phyloP scores from a whole-genome alignment of 1,140 invertebrate species.

The Hycleus phaleratus region DNA sequence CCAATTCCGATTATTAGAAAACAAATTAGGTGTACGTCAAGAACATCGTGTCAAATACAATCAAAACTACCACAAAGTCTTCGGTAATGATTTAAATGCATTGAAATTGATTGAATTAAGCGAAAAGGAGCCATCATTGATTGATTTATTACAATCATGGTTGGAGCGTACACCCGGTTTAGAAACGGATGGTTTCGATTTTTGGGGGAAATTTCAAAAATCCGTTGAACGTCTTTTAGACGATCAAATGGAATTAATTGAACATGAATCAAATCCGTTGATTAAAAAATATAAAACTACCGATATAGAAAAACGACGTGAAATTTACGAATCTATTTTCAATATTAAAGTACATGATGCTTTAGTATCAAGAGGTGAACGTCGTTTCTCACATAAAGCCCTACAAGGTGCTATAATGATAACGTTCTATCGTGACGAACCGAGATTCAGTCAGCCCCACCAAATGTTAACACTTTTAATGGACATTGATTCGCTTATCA shows the following conservation, averaged over 20 bases:
- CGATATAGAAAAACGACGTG: constrained; percentile 68
- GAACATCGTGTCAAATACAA: constrained; percentile 89
- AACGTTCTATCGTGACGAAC: constrained; percentile 92
- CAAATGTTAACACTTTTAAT: constrained; percentile 88
- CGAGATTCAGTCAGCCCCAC: constrained; percentile 93
- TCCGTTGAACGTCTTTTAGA: constrained; percentile 68
- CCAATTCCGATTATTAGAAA: constrained; percentile 93
- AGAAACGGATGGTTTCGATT: constrained; percentile 76
- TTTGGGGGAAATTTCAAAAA: constrained; percentile 83
- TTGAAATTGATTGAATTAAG: constrained; percentile 67
- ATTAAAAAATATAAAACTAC: constrained; percentile 53
- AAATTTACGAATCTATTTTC: constrained; percentile 86
- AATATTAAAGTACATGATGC: constrained; percentile 74
- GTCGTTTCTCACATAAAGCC: constrained; percentile 81
- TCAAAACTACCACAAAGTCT: constrained; percentile 83
- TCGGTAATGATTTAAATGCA: constrained; percentile 65
- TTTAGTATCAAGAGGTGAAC: constrained; percentile 72
- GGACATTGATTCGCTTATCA: constrained; percentile 97
- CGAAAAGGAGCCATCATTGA: constrained; percentile 75
- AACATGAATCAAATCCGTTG: constrained; percentile 49
- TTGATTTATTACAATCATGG: constrained; percentile 83
- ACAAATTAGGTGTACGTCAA: constrained; percentile 88
- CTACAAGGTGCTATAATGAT: constrained; percentile 97
- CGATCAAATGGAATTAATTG: constrained; percentile 55
- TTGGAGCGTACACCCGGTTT: constrained; percentile 90